Percentiles rank a stretch among this genome's conserved stretches.
Conservation (phyloP, 2,113 vertebrate genomes). For the Rattus rattus region DNA sequence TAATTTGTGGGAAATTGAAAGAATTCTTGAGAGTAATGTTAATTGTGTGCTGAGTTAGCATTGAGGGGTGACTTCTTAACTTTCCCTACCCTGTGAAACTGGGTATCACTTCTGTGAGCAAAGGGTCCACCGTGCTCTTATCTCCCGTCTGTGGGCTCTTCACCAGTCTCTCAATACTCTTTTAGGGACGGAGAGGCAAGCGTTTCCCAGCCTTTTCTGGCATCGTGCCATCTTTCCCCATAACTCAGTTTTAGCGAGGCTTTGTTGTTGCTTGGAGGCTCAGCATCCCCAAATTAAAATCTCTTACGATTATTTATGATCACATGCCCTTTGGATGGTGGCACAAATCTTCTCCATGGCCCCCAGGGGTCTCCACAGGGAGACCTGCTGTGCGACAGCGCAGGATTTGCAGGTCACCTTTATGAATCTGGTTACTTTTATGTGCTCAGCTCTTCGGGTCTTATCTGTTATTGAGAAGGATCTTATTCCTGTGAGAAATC, state of each 20-base stretch:
- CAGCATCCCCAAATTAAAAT: slow-evolving; percentile 65
- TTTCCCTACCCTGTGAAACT: not conserved
- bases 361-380: not conserved
- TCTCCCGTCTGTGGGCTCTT: not conserved
- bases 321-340: slow-evolving; percentile 31
- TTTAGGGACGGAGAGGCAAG: not conserved
- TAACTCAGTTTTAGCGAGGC: slow-evolving; percentile 62
- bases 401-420: slow-evolving; percentile 62
- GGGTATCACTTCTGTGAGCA: not conserved
- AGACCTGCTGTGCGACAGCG: not conserved
- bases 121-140: not conserved
- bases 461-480: slow-evolving; percentile 14
- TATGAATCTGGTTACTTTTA: slow-evolving; percentile 32
- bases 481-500: slow-evolving; percentile 26
- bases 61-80: not conserved
- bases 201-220: not conserved
- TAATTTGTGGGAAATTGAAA: not conserved
- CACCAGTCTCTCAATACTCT: not conserved
- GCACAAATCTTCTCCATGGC: slow-evolving; percentile 50
- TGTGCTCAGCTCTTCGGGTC: slow-evolving; percentile 30
- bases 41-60: not conserved
- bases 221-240: not conserved
- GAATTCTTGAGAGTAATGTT: not conserved
- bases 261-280: slow-evolving; percentile 50
- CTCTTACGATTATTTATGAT: slow-evolving; percentile 62